Evolutionary conservation across 1,140 invertebrate genomes (phyloP).

Genomic region (Drosophila yakuba): DNA sequence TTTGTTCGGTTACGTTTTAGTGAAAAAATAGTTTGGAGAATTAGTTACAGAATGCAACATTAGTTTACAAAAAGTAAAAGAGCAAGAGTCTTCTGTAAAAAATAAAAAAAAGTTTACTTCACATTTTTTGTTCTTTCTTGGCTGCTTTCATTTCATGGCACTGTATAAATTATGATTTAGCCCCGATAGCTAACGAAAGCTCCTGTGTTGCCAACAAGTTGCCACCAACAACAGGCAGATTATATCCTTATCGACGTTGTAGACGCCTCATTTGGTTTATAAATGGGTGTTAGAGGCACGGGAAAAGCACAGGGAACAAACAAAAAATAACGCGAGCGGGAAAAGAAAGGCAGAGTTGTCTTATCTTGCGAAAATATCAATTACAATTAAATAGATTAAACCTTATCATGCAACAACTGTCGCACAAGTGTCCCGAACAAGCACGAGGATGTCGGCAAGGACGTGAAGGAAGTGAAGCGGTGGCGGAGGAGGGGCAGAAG

Average conservation of each 20-base stretch:
- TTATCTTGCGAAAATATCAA: slow-evolving; percentile 81
- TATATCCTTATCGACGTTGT: slow-evolving; percentile 16
- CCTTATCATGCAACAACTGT: slow-evolving; percentile 83
- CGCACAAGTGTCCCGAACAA: slow-evolving; percentile 76
- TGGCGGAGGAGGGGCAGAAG: background rate
- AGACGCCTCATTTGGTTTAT: slow-evolving; percentile 72
- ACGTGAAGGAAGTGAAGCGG: slow-evolving; percentile 20
- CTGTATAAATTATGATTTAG: slow-evolving; percentile 54
- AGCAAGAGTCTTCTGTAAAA: no score
- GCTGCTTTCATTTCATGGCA: slow-evolving; percentile 25
- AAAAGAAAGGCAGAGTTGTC: slow-evolving; percentile 44
- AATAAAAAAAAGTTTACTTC: no score
- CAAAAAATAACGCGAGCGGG: slow-evolving; percentile 16
- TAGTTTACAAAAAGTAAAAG: background rate
- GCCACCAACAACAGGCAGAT: slow-evolving; percentile 22
- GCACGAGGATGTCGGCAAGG: slow-evolving; percentile 44
- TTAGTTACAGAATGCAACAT: background rate
- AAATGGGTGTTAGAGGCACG: slow-evolving; percentile 53
- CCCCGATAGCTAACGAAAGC: slow-evolving; percentile 33
- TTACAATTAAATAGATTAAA: slow-evolving; percentile 83
- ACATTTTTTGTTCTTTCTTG: slow-evolving; percentile 12
- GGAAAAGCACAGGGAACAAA: background rate
- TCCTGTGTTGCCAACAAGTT: slow-evolving; percentile 51
- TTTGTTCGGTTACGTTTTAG: background rate
- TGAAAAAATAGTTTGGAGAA: background rate